Base-by-base conservation (phyloP, 92 coral and sea anemone species). In the Parazoanthus darwini region DNA sequence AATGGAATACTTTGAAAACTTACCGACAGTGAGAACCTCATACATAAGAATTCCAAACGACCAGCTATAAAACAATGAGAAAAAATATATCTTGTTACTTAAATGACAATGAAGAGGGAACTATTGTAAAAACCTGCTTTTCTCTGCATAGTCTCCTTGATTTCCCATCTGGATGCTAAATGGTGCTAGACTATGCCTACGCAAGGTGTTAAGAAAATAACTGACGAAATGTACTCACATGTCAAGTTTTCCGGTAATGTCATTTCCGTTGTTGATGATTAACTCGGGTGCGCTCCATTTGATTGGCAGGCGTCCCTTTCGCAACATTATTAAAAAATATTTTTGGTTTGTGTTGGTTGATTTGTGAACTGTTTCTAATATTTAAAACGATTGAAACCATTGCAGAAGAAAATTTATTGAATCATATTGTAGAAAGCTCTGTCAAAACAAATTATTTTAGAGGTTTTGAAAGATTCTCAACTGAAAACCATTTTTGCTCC, bases 281-380 rank as follows among this genome's bases (percentile, higher is more conserved):
- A 70, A 29, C 74, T 70, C 74, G 33, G 74, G 74, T 70, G 74
- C 74, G 18, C 74, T 70, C 74, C 74, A 70, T 20, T 22, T 70
- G 26, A 70, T 70, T 11, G 74, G 74, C 9, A 70, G 74, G 3
- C 74, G 74, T 23, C 37, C 37, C 74, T 70, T n/a, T 70, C 18
- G 74, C 11, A n/a, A 70, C 0, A 70, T 2, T 36, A 29, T n/a
- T 0, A 70, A 7, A 48, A 48, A 48, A 5, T 1, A 1, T 48
- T 5, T 48, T 48, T 48, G 8, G 51, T 48, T 48, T 48, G 51
- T 48, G 50, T 46, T 46, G 50, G 50, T 46, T 46, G 42, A 39
- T 39, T 39, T 39, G 42, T 39, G 42, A 39, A 39, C 42, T 39
- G 42, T 39, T 39, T 39, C 4, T 39, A 39, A 39, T 39, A 2